Base-by-base conservation (phyloP, 37 sponge, comb jelly and placozoan species). In the Oscarella lobularis region DNA sequence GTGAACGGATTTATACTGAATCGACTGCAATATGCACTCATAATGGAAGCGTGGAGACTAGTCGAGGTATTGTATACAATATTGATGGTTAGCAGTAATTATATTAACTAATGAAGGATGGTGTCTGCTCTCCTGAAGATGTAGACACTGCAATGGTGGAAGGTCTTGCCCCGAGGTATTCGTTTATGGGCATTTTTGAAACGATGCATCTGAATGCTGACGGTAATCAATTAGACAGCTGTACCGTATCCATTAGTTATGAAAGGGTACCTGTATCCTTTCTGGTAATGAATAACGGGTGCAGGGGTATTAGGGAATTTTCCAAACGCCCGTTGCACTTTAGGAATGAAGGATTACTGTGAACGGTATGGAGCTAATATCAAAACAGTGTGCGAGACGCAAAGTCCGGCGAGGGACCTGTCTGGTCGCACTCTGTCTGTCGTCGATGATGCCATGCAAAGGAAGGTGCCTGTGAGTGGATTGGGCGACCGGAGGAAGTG, bases 21-120 rank as follows among this genome's bases (percentile, higher is more conserved):
- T 78, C 76, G 96, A 73, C 81, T 96, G 38, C 96, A 96, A 81
- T 96, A 96, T 81, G 96, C 96, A 5, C 76, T 96, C 35, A 87
- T 91, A 34, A 92, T 92, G 96, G 96, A 96, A 55, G 87, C 82
- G 6, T 96, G 96, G 96, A 73, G 96, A 31, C 82, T 96, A 3
- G 89, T 92, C 29, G 87, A 92, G 87, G 91, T 90, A 35, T 3
- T 35, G 6, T 32, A 32, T 5, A 14, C 71, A 68, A n/a, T 35
- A 29, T 68, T 5, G 71, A 29, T 20, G 71, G 6, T 29, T 68
- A 35, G 6, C 35, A 34, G 71, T 68, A 35, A 5, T 32, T 68
- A 35, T 68, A 14, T 35, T 5, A 5, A 14, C 33, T 5, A 32
- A 14, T 68, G 29, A 32, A 94, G 87, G 96, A 96, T 81, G 96